Conservation (phyloP, 1,140 invertebrate species). For the Steinernema khuongi region DNA sequence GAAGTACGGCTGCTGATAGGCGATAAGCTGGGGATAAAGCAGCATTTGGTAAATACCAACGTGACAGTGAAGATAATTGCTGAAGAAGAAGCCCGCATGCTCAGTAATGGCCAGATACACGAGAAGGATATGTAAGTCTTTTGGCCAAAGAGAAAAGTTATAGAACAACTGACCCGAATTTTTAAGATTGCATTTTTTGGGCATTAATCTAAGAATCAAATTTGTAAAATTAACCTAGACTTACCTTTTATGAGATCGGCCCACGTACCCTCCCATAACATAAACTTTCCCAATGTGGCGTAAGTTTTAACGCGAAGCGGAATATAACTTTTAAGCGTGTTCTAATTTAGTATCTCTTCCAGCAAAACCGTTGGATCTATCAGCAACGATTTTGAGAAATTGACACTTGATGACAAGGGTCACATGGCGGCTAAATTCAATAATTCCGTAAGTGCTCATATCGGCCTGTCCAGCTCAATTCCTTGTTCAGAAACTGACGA, state of each 20-base stretch:
- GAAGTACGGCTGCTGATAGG: slow-evolving; percentile 52
- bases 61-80: slow-evolving; percentile 58
- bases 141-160: slow-evolving; percentile 1
- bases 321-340: not conserved
- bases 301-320: slow-evolving; percentile 16
- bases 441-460: slow-evolving; percentile 44
- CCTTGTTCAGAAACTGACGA: slow-evolving; percentile 49
- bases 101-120: slow-evolving; percentile 42
- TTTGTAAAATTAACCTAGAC: too few species aligned
- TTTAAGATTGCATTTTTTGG: slow-evolving; percentile 11
- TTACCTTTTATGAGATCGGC: too few species aligned
- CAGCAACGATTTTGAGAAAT: slow-evolving; percentile 58
- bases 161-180: slow-evolving; percentile 17
- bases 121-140: slow-evolving; percentile 52
- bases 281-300: too few species aligned
- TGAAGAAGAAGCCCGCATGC: slow-evolving; percentile 52
- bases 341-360: slow-evolving; percentile 19
- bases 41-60: slow-evolving; percentile 56
- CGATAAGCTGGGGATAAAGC: slow-evolving; percentile 58
- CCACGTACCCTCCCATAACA: too few species aligned
- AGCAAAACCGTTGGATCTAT: slow-evolving; percentile 57
- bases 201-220: too few species aligned
- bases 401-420: slow-evolving; percentile 56
- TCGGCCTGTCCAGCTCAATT: not conserved
- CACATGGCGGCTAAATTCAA: slow-evolving; percentile 58